Evolutionary conservation across 1,140 invertebrate genomes (phyloP).

Genomic region (Drosophila orena): DNA sequence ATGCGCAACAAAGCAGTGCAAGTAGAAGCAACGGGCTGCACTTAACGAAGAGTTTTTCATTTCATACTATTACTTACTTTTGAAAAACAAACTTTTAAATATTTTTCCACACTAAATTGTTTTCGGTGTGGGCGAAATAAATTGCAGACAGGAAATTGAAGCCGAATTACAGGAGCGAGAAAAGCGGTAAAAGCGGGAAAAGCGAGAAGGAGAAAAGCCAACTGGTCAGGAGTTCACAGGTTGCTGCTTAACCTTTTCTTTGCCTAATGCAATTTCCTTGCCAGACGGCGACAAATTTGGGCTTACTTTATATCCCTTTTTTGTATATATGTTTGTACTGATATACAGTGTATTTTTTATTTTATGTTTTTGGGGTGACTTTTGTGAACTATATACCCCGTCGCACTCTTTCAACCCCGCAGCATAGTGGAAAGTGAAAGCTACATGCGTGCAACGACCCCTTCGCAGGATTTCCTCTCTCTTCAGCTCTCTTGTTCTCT

Average conservation of each 20-base stretch:
- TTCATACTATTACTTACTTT: no score
- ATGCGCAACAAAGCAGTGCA: conserved; percentile 8
- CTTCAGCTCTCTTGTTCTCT: conserved; percentile 1
- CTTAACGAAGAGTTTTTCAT: not conserved
- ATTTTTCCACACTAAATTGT: not conserved
- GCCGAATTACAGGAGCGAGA: conserved; percentile 24
- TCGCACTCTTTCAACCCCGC: conserved; percentile 5
- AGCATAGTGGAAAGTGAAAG: conserved; percentile 64
- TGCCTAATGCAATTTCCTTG: conserved; percentile 74
- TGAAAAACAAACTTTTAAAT: not conserved
- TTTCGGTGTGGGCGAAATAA: conserved; percentile 8
- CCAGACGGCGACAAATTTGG: conserved; percentile 55
- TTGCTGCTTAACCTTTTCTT: conserved; percentile 52
- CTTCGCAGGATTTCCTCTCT: conserved; percentile 29
- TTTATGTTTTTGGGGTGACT: conserved; percentile 36
- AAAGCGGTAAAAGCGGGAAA: not conserved
- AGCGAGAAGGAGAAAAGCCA: conserved; percentile 1
- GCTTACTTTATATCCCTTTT: conserved; percentile 15
- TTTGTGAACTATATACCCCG: conserved; percentile 26
- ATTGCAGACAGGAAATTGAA: conserved; percentile 50
- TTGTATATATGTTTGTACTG: not conserved
- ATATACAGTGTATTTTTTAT: not conserved
- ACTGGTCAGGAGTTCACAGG: conserved; percentile 25
- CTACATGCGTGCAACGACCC: conserved; percentile 76
- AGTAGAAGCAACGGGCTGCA: not conserved